These are phyloP conservation scores for Eupithecia abbreviata DNA, from an alignment of 2,888 invertebrate genomes.

Conservation along the genomic window DNA sequence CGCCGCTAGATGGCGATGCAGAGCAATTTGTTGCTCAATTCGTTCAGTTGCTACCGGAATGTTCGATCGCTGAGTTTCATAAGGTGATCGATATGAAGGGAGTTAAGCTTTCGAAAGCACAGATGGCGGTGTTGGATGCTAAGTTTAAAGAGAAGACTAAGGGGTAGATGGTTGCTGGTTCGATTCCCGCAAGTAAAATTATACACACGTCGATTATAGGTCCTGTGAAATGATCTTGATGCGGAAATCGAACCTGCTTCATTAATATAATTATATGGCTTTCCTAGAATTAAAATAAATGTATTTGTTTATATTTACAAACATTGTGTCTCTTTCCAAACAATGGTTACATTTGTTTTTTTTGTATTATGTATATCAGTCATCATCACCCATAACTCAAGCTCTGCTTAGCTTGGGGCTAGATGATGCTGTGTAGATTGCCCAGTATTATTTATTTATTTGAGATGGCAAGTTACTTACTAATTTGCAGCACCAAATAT, in stretches of 20 bases:
- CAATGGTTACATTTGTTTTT: background rate
- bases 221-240: background rate
- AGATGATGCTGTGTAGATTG: too few relatives aligned
- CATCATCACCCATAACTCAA: too few relatives aligned
- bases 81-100: constrained; percentile 98
- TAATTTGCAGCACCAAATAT: too few relatives aligned
- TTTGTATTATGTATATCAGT: too few relatives aligned
- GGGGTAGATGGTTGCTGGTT: background rate
- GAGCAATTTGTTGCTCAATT: constrained; percentile 95
- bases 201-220: too few relatives aligned
- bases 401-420: too few relatives aligned
- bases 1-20: constrained; percentile 88
- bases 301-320: background rate
- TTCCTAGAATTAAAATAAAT: background rate
- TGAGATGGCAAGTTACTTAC: too few relatives aligned
- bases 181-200: background rate
- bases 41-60: constrained; percentile 94
- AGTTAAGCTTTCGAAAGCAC: constrained; percentile 76
- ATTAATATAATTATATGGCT: background rate
- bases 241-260: background rate
- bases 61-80: constrained; percentile 94
- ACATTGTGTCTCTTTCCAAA: background rate
- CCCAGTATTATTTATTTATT: too few relatives aligned
- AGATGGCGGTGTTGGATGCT: constrained; percentile 63
- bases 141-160: constrained; percentile 61